phyloP scores from a whole-genome alignment of 2,113 vertebrate species.

The Zosterops pallidus region DNA sequence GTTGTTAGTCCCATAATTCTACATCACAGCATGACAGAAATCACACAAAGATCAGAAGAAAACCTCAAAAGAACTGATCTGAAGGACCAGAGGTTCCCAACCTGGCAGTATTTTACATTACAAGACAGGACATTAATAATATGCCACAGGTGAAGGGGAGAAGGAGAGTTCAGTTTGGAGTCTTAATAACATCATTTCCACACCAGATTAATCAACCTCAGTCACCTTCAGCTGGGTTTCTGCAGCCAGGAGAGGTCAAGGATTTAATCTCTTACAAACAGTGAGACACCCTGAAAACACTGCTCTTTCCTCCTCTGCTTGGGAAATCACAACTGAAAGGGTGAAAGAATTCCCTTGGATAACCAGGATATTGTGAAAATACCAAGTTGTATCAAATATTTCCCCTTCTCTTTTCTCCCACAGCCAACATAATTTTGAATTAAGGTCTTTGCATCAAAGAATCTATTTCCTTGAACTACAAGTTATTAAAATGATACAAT shows the following conservation, averaged over 20 bases:
- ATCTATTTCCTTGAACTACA: rapidly evolving
- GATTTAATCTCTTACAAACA: background rate
- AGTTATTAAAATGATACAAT: background rate
- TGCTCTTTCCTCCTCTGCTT: background rate
- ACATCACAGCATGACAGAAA: background rate
- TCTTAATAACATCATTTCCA: background rate
- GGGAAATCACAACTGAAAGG: background rate
- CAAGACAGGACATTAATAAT: constrained; percentile 20
- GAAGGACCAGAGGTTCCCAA: background rate
- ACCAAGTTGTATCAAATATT: background rate
- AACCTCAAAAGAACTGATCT: constrained; percentile 28
- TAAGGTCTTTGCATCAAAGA: background rate
- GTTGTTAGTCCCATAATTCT: background rate
- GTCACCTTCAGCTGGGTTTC: background rate
- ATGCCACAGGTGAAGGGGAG: background rate
- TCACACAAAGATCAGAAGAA: constrained; percentile 19
- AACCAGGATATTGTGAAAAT: background rate
- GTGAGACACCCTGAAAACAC: background rate
- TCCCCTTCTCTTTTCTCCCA: background rate
- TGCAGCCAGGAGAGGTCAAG: background rate
- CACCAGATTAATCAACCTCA: background rate
- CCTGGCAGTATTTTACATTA: background rate
- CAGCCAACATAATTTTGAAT: rapidly evolving
- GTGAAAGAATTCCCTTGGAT: background rate
- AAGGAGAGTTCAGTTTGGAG: background rate